These are phyloP conservation scores for Dasyornis broadbenti DNA, from an alignment of 2,113 vertebrate genomes.

Conservation along the genomic window DNA sequence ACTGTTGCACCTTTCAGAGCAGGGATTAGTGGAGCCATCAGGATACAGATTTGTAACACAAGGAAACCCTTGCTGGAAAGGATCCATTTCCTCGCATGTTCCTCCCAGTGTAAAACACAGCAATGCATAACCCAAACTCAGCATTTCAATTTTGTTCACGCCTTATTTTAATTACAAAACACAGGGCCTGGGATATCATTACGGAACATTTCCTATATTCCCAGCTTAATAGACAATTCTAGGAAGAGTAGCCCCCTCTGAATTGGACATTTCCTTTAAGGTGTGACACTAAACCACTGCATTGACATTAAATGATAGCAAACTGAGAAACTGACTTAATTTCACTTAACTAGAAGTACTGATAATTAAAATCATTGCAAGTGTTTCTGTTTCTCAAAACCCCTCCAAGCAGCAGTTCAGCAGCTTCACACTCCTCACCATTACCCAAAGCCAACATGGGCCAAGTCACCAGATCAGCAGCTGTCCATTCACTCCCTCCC, in stretches of 20 bases:
- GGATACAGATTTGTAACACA: neutral
- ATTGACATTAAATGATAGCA: neutral
- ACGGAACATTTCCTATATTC: neutral
- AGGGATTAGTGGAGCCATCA: neutral
- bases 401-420: neutral
- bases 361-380: neutral
- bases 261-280: neutral
- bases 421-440: neutral
- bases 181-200: neutral
- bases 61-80: neutral
- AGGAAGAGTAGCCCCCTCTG: neutral
- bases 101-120: neutral
- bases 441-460: neutral
- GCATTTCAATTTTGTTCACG: neutral
- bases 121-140: neutral
- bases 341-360: neutral
- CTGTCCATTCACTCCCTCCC: neutral
- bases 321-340: neutral
- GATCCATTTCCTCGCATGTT: neutral
- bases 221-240: neutral
- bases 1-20: neutral
- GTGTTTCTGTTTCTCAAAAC: neutral
- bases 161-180: neutral
- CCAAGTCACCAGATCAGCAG: neutral
- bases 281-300: neutral